Percentiles rank a stretch among this genome's conserved stretches.
phyloP scores from a whole-genome alignment of 2,888 invertebrate genomes.

The Asteroscopus sphinx region DNA sequence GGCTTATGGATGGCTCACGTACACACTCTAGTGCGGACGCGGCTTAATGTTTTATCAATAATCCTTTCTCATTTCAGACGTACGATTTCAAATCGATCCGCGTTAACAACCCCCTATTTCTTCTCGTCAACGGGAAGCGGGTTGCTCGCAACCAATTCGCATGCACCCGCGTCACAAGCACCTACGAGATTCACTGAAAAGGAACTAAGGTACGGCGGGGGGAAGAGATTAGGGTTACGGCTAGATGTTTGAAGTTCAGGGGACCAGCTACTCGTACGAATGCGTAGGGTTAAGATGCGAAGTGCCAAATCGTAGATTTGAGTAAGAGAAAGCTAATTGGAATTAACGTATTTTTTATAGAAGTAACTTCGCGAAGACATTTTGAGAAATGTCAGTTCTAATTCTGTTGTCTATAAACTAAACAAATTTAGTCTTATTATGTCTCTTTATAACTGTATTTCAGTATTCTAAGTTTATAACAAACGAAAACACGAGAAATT shows the following conservation, averaged over 20 bases:
- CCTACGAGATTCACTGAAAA: slow-evolving; percentile 89
- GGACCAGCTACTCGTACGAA: neutral
- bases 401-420: no score
- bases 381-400: no score
- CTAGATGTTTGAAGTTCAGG: neutral
- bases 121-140: slow-evolving; percentile 94
- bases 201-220: neutral
- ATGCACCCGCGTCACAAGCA: slow-evolving; percentile 91
- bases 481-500: no score
- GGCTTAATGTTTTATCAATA: neutral
- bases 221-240: neutral
- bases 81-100: slow-evolving; percentile 93
- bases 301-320: slow-evolving; percentile 7
- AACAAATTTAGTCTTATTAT: no score
- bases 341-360: neutral
- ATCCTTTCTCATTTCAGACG: slow-evolving; percentile 82
- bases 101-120: slow-evolving; percentile 93
- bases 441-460: no score
- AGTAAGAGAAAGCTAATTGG: neutral
- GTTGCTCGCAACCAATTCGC: slow-evolving; percentile 92
- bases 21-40: neutral
- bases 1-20: no score
- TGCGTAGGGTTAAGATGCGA: neutral
- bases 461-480: no score
- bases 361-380: no score